A percentile compares a stretch with the other conserved stretches of the same genome.
phyloP scores from a whole-genome alignment of 2,113 vertebrate genomes.

The Elephantulus edwardii region DNA sequence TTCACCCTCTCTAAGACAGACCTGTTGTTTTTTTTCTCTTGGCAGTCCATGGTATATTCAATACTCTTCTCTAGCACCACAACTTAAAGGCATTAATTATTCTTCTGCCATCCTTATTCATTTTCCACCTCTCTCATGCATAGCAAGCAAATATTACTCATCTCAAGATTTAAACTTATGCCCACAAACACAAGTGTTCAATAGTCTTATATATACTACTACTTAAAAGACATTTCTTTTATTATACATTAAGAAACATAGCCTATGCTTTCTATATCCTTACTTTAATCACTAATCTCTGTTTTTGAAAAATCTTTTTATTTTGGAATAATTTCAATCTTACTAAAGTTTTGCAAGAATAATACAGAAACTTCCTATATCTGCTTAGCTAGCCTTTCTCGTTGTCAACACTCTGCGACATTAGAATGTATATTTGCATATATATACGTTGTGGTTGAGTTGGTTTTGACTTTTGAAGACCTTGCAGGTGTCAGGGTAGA shows the following conservation, averaged over 20 bases:
- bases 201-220: not conserved
- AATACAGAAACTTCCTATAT: not conserved
- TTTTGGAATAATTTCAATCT: slow-evolving; percentile 1
- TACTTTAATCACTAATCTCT: not conserved
- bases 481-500: not conserved
- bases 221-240: not conserved
- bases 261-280: not conserved
- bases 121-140: too few relatives aligned
- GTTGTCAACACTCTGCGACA: not conserved
- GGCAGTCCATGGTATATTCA: too few relatives aligned
- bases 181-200: not conserved
- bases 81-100: too few relatives aligned
- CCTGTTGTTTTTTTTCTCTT: too few relatives aligned
- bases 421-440: not conserved
- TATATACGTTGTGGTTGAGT: not conserved
- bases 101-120: too few relatives aligned
- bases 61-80: too few relatives aligned
- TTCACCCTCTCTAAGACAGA: too few relatives aligned
- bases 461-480: not conserved
- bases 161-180: not conserved
- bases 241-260: not conserved
- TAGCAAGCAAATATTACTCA: not conserved
- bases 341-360: not conserved
- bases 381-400: not conserved
- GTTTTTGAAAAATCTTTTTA: not conserved